These are phyloP conservation scores for Anoplius nigerrimus DNA, from an alignment of 2,888 invertebrate genomes.

Conservation along the genomic window DNA sequence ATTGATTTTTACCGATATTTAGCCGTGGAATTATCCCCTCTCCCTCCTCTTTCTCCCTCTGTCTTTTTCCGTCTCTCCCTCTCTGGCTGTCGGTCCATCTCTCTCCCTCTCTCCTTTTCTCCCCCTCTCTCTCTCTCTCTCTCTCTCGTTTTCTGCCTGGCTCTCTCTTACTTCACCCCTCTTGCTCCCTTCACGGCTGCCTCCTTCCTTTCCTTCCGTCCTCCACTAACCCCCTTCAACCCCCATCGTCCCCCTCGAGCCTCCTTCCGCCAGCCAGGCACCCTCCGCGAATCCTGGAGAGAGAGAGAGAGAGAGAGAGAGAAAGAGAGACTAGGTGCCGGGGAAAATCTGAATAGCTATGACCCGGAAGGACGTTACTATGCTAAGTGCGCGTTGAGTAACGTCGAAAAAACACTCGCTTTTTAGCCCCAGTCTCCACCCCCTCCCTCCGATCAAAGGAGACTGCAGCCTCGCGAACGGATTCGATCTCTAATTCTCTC, in stretches of 20 bases:
- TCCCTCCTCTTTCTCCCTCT: conserved; percentile 56
- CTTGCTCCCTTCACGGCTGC: conserved; percentile 30
- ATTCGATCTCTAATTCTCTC: not conserved
- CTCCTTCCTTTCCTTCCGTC: conserved; percentile 25
- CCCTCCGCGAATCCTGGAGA: conserved; percentile 10
- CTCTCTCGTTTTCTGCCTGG: conserved; percentile 37
- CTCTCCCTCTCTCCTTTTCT: conserved; percentile 38
- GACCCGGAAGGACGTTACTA: conserved; percentile 58
- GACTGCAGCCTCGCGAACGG: not conserved
- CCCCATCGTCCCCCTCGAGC: conserved; percentile 31
- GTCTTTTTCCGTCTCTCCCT: conserved; percentile 24
- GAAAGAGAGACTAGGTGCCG: conserved; percentile 39
- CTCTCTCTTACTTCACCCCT: conserved; percentile 30
- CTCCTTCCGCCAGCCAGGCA: conserved; percentile 41
- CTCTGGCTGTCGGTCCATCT: conserved; percentile 31
- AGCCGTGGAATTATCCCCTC: conserved; percentile 72
- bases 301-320: conserved; percentile 3
- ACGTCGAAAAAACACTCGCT: conserved; percentile 32
- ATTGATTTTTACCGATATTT: conserved; percentile 74
- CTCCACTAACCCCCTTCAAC: conserved; percentile 9
- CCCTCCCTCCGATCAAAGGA: no score
- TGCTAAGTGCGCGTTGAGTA: conserved; percentile 47
- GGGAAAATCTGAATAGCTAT: conserved; percentile 59
- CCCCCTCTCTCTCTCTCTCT: conserved; percentile 24
- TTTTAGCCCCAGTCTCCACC: not conserved